Evolutionary conservation across 2,888 invertebrate species (phyloP).

Genomic region (Dendrolimus pini): DNA sequence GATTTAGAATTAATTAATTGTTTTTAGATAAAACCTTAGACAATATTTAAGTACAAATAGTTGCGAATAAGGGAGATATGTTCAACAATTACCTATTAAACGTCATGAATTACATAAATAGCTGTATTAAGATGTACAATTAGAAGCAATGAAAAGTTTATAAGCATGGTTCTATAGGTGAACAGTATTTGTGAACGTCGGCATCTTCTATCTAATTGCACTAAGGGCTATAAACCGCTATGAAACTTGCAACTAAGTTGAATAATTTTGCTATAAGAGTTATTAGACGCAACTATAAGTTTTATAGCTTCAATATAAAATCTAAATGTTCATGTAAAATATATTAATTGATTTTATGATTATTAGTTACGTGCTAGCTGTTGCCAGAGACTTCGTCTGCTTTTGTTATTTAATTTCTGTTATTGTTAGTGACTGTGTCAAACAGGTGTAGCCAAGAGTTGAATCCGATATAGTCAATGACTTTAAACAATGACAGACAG

Average conservation of each 20-base stretch:
- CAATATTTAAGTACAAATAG: too few species aligned
- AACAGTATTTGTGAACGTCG: slow-evolving; percentile 43
- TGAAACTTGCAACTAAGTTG: slow-evolving; percentile 52
- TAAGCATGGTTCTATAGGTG: slow-evolving; percentile 25
- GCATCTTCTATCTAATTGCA: slow-evolving; percentile 54
- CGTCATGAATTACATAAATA: slow-evolving; percentile 11
- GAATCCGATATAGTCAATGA: too few species aligned
- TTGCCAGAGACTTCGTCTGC: too few species aligned
- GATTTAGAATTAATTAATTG: too few species aligned
- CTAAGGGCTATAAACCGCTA: slow-evolving; percentile 40
- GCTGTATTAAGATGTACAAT: slow-evolving; percentile 45
- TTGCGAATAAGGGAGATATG: too few species aligned
- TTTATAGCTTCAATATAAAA: background rate
- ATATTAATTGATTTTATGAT: slow-evolving; percentile 10
- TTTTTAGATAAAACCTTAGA: too few species aligned
- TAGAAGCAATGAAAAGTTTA: slow-evolving; percentile 50
- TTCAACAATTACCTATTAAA: too few species aligned
- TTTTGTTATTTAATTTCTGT: too few species aligned
- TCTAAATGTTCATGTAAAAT: slow-evolving; percentile 19
- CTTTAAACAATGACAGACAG: too few species aligned
- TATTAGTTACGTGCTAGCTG: background rate
- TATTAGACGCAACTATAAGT: slow-evolving; percentile 16
- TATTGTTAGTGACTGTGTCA: too few species aligned
- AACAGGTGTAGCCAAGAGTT: too few species aligned
- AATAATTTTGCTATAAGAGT: slow-evolving; percentile 20